These are phyloP conservation scores for Caenorhabditis wallacei DNA, from an alignment of 2,888 invertebrate genomes.

Conservation along the genomic window DNA sequence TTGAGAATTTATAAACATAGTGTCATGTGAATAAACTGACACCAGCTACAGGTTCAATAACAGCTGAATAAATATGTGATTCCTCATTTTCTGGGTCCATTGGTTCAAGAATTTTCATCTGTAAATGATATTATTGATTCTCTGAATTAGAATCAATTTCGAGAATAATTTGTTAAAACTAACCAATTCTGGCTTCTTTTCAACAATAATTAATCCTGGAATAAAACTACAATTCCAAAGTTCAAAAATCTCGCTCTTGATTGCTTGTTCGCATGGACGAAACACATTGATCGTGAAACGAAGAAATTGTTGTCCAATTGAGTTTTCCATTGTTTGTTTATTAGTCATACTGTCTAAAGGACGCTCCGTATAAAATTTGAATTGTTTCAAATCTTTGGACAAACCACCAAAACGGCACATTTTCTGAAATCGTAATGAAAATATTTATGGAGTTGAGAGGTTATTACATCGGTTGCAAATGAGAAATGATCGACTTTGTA, in stretches of 20 bases:
- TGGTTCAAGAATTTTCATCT: constrained; percentile 18
- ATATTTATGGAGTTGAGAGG: neutral
- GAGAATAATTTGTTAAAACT: neutral
- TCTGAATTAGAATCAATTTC: neutral
- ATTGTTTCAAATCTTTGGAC: neutral
- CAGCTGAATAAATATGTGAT: neutral
- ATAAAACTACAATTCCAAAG: constrained; percentile 15
- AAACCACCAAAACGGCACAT: constrained; percentile 47
- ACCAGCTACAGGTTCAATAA: constrained; percentile 43
- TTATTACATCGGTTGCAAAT: constrained; percentile 20
- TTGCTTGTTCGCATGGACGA: neutral
- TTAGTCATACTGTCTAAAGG: neutral
- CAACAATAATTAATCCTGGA: constrained; percentile 37
- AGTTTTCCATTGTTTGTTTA: neutral
- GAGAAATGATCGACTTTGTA: constrained; percentile 19
- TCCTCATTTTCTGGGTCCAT: neutral
- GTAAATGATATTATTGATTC: neutral
- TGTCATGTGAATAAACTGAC: constrained; percentile 25
- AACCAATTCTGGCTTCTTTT: constrained; percentile 33
- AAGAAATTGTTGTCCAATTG: constrained; percentile 19
- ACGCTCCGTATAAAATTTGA: neutral
- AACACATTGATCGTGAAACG: neutral
- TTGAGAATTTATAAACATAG: neutral
- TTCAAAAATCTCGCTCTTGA: constrained; percentile 38
- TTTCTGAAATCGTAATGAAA: constrained; percentile 22